These are phyloP conservation scores for Halictus ligatus DNA, from an alignment of 2,888 invertebrate species.

Conservation along the genomic window DNA sequence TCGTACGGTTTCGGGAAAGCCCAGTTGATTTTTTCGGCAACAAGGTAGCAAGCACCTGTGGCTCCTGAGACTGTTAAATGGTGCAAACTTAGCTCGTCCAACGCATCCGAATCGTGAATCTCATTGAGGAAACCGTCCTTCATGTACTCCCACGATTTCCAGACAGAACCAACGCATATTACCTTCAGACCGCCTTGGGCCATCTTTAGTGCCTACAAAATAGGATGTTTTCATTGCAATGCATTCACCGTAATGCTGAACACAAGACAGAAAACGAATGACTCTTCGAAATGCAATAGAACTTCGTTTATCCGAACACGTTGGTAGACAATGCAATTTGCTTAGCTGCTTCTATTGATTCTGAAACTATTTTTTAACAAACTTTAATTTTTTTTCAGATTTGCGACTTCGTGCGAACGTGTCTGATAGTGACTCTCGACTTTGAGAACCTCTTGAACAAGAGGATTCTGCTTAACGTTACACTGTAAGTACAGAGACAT, in stretches of 20 bases:
- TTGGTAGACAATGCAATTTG: neutral
- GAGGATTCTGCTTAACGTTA: neutral
- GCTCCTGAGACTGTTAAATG: constrained; percentile 91
- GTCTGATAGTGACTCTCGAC: too few species aligned
- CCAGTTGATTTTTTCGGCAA: constrained; percentile 89
- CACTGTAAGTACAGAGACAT: too few species aligned
- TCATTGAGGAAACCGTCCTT: constrained; percentile 89
- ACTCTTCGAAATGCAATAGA: neutral
- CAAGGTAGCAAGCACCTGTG: constrained; percentile 94
- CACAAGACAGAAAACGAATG: neutral
- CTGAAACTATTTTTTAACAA: neutral
- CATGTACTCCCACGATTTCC: constrained; percentile 95
- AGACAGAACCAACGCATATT: constrained; percentile 97
- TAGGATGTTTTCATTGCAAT: neutral
- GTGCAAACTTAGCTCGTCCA: constrained; percentile 88
- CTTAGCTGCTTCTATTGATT: neutral
- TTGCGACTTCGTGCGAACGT: neutral
- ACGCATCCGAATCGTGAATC: constrained; percentile 84
- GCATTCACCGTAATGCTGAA: neutral
- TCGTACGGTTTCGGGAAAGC: constrained; percentile 89
- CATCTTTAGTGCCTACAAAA: constrained; percentile 84
- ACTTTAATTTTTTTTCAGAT: neutral
- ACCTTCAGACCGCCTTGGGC: constrained; percentile 88
- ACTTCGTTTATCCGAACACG: neutral
- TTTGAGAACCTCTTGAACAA: neutral